Evolutionary conservation across 2,797 vertebrate genomes (phyloP), one percentile per base, ranked within the genome.

Genomic region (Holocentrus rufus): DNA sequence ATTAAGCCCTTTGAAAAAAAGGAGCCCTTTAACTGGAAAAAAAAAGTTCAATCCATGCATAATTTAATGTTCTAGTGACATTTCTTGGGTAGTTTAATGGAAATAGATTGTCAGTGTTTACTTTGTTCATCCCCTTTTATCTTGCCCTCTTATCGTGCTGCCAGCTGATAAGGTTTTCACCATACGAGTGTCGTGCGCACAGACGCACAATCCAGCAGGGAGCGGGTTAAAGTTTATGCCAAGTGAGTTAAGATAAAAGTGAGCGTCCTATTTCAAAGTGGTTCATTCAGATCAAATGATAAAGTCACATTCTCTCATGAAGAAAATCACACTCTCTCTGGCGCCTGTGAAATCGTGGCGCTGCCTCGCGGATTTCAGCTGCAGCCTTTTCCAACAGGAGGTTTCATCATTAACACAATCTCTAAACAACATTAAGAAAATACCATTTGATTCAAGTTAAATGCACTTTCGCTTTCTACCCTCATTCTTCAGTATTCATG

Each of bases 71-170:
- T 62, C 60, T 27, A 56, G 44, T 70, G 72, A 55, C 52, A 59
- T 79, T 75, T 74, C 56, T 67, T 60, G 67, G 65, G 49, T 55
- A 39, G 44, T 76, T 81, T 50, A 66, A 76, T 80, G 66, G 65
- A 80, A 84, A 79, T 27, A 66, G 57, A 84, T 13, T 56, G 39
- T 64, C 64, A 66, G 22, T 78, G 69, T 79, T 85, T 80, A 69
- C 72, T 80, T 85, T 77, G 63, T 78, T 88, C 76, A 81, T 67
- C 53, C 57, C 44, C 58, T 82, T 77, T 81, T 59, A 85, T 85
- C 64, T 68, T 25, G 22, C 4, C 58, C 66, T 69, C 64, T 69
- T 74, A 80, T 84, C 80, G 53, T 14, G 8, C 61, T 47, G 58
- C 0, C 1, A 69, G 74, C 71, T 69, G 82, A 88, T 82, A 74